phyloP scores from a whole-genome alignment of 2,888 invertebrate genomes.

The Pelosia muscerda region DNA sequence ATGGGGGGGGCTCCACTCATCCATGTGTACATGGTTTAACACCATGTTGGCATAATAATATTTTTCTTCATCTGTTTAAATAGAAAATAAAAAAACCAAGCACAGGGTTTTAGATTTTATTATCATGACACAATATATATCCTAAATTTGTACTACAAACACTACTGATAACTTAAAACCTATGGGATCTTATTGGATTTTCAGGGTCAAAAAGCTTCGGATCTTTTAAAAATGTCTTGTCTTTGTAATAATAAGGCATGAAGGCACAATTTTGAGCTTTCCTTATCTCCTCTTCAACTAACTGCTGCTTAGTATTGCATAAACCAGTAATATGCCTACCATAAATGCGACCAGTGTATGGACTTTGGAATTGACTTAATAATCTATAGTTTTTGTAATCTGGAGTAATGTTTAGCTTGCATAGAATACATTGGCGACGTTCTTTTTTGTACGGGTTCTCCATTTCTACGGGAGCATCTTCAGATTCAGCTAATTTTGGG shows the following conservation, averaged over 20 bases:
- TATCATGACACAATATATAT: background rate
- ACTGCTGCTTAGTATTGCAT: constrained; percentile 92
- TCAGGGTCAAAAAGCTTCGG: constrained; percentile 97
- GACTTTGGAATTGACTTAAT: constrained; percentile 98
- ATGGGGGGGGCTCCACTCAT: too few relatives aligned
- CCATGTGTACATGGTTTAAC: too few relatives aligned
- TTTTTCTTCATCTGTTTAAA: too few relatives aligned
- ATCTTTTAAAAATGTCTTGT: constrained; percentile 93
- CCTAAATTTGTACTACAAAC: constrained; percentile 23
- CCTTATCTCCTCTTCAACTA: constrained; percentile 90
- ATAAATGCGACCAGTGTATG: constrained; percentile 97
- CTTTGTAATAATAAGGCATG: constrained; percentile 94
- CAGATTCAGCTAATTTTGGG: constrained; percentile 39
- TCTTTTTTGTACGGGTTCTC: constrained; percentile 94
- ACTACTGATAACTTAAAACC: constrained; percentile 75
- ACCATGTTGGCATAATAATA: too few relatives aligned
- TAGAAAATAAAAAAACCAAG: background rate
- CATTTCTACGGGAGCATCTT: constrained; percentile 87
- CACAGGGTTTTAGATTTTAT: background rate
- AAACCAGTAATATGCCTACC: constrained; percentile 97
- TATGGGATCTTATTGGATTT: constrained; percentile 92
- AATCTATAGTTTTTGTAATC: constrained; percentile 97
- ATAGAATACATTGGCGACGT: constrained; percentile 91
- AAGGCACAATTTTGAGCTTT: constrained; percentile 93
- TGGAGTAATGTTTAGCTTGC: constrained; percentile 92